These are phyloP conservation scores for Drosophila bocqueti DNA, from an alignment of 1,140 invertebrate genomes.

Conservation along the genomic window DNA sequence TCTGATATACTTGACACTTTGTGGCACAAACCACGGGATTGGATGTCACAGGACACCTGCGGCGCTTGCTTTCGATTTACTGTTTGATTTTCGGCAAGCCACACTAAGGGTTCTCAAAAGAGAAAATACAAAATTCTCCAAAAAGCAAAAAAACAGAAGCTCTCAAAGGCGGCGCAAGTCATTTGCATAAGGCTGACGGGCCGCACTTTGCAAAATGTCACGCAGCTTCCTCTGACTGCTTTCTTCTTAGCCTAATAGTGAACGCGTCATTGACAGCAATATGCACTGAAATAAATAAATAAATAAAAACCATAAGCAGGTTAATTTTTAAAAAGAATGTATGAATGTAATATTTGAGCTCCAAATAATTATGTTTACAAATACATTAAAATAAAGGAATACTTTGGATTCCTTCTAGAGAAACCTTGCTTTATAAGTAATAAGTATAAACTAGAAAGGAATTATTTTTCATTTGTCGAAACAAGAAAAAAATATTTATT, in stretches of 20 bases:
- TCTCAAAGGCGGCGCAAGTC: slow-evolving; percentile 28
- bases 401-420: not conserved
- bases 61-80: slow-evolving; percentile 34
- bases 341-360: not conserved
- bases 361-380: not conserved
- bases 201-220: slow-evolving; percentile 28
- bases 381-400: not conserved
- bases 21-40: slow-evolving; percentile 16
- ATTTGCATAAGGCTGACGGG: slow-evolving; percentile 36
- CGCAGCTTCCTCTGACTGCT: slow-evolving; percentile 7
- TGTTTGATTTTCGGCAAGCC: slow-evolving; percentile 30
- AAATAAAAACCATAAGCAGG: not conserved
- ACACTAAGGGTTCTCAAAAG: slow-evolving; percentile 2
- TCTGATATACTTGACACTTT: slow-evolving; percentile 42
- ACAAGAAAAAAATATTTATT: not conserved
- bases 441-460: no score
- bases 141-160: not conserved
- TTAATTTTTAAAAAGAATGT: no score
- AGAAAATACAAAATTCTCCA: not conserved
- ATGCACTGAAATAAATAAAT: not conserved
- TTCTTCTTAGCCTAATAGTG: not conserved
- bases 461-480: not conserved
- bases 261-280: slow-evolving; percentile 5
- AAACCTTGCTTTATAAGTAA: not conserved
- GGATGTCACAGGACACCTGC: slow-evolving; percentile 32